phyloP scores from a whole-genome alignment of 2,888 invertebrate species.

The Pyrocoelia pectoralis region DNA sequence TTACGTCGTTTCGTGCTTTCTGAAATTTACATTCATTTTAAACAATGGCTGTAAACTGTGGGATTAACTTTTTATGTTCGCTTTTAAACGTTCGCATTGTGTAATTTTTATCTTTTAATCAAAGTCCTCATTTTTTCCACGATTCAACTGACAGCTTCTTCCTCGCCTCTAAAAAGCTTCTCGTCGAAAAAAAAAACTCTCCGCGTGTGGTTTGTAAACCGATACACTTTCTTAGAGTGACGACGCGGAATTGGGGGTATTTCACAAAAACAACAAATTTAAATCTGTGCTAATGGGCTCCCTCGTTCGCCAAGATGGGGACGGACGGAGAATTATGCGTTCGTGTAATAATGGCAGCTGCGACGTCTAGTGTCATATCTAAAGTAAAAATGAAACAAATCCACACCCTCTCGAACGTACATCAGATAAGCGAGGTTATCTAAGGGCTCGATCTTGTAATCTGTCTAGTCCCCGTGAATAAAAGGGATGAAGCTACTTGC shows the following conservation, averaged over 20 bases:
- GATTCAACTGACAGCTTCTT: conserved; percentile 30
- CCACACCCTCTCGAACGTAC: conserved; percentile 20
- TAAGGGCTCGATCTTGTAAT: conserved; percentile 28
- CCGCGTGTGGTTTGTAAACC: conserved; percentile 32
- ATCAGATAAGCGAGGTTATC: conserved; percentile 21
- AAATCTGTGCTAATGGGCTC: no score
- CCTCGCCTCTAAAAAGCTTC: conserved; percentile 25
- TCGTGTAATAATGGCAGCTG: no score
- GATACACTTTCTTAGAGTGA: no score
- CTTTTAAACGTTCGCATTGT: conserved; percentile 1
- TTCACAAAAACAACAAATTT: conserved; percentile 6
- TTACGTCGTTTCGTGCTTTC: no score
- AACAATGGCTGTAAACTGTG: conserved; percentile 22
- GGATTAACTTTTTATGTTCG: conserved; percentile 4
- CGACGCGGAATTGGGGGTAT: no score
- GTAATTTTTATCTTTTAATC: not conserved
- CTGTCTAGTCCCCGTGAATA: conserved; percentile 24
- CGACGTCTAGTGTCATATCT: no score
- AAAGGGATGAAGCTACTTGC: conserved; percentile 26
- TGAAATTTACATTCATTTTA: conserved; percentile 15
- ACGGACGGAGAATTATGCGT: not conserved
- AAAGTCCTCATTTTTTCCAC: no score
- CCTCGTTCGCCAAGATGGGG: conserved; percentile 11
- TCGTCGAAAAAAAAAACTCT: conserved; percentile 25
- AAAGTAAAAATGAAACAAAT: not conserved